Conservation (phyloP, 1,140 invertebrate species). For the Drosophila seguyi region DNA sequence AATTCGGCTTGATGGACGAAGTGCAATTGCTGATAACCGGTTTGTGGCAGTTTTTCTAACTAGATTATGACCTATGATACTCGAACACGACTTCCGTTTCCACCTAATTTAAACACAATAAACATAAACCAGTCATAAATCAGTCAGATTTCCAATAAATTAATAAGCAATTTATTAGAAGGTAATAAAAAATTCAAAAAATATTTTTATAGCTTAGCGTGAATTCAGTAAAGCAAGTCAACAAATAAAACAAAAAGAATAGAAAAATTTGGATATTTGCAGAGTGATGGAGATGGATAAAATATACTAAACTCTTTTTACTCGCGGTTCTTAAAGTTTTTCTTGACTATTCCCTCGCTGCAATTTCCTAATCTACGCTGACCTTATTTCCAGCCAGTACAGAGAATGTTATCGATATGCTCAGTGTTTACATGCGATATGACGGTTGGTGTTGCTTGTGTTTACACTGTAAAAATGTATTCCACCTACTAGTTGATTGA, state of each 20-base stretch:
- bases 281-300: not conserved
- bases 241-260: not conserved
- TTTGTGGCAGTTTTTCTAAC: constrained; percentile 9
- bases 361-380: constrained; percentile 31
- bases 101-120: too few species aligned
- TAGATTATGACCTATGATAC: constrained; percentile 16
- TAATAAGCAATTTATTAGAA: not conserved
- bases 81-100: constrained; percentile 18
- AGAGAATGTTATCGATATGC: constrained; percentile 38
- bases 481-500: constrained; percentile 17
- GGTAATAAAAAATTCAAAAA: not conserved
- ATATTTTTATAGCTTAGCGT: not conserved
- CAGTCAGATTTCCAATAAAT: too few species aligned
- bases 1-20: constrained; percentile 12
- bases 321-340: not conserved
- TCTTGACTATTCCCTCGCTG: constrained; percentile 1
- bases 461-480: constrained; percentile 31
- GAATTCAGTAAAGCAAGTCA: not conserved
- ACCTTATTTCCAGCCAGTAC: constrained; percentile 25
- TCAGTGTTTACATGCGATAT: constrained; percentile 42
- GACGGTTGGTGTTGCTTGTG: constrained; percentile 19
- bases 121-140: too few species aligned
- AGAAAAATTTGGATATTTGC: not conserved
- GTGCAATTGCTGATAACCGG: constrained; percentile 19
- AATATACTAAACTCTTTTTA: not conserved